phyloP scores from a whole-genome alignment of 2,797 vertebrate species.

The Sparus aurata region DNA sequence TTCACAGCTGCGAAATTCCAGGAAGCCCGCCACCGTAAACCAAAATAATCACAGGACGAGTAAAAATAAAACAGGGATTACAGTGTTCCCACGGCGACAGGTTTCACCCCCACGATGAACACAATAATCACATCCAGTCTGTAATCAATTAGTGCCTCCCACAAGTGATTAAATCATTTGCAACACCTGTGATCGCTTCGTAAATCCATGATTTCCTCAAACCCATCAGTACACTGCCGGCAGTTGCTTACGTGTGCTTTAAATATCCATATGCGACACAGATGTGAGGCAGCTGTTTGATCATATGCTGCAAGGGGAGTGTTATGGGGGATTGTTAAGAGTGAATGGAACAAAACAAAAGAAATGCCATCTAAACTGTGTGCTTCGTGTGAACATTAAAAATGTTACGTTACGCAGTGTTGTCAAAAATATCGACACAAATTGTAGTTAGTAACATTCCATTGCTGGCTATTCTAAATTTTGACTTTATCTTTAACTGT shows the following conservation, averaged over 20 bases:
- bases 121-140: neutral
- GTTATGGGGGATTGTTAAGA: neutral
- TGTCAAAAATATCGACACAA: too few relatives aligned
- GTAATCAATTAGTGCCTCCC: neutral
- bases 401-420: too few relatives aligned
- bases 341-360: neutral
- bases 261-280: neutral
- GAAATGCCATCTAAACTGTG: too few relatives aligned
- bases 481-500: too few relatives aligned
- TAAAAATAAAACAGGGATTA: neutral
- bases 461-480: too few relatives aligned
- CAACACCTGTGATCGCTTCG: neutral
- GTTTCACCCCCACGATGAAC: neutral
- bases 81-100: neutral
- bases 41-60: neutral
- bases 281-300: neutral
- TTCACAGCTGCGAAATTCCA: neutral
- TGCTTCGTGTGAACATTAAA: too few relatives aligned
- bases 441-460: too few relatives aligned
- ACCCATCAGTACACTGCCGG: neutral
- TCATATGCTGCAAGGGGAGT: conserved; percentile 18
- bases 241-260: conserved; percentile 23
- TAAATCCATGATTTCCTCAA: neutral
- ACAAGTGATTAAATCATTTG: neutral
- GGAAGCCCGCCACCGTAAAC: neutral